Base-by-base conservation (phyloP, 2,888 invertebrate species). In the Napeogenes sylphis region DNA sequence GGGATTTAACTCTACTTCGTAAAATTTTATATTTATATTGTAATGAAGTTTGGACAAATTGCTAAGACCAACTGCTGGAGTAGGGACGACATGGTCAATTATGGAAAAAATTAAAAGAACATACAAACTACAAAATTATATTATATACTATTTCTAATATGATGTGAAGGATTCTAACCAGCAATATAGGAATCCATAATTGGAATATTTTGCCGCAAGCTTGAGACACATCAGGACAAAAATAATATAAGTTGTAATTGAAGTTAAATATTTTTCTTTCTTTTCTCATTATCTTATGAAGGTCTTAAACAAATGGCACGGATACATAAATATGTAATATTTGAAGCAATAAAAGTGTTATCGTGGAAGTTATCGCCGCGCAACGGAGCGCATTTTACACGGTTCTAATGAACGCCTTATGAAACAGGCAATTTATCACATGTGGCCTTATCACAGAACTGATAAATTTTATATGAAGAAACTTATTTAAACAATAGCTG, bases 361-460 rank as follows among this genome's bases (percentile, higher is more conserved):
- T 89, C 89, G 80, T 74, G 10, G 62, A 71, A 79, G 80, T 86
- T 88, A 90, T 90, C 89, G 90, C 82, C 69, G 88, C 85, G 87
- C 84, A 84, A 80, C 89, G 86, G 85, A 90, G 81, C 82, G 86
- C 84, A 88, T 90, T 90, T 78, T 84, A 81, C 87, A 90, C 84
- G 89, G 83, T 83, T 82, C 87, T 90, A 90, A 90, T 90, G 90
- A 90, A 90, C 83, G 89, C 87, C 87, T 81, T 87, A 90, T 90
- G 87, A 90, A 90, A 88, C 87, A 88, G 88, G 85, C 86, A 89
- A 89, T 90, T 90, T 89, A 90, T 90, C 87, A 89, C 88, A 89
- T 87, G 73, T 74, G 69, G 77, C 85, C 86, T 89, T 89, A 88
- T 89, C 88, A 87, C 77, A 79, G 77, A 82, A 78, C 79, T 87